Evolutionary conservation across 2,888 invertebrate genomes (phyloP).

Genomic region (Chrysotoxum bicinctum): DNA sequence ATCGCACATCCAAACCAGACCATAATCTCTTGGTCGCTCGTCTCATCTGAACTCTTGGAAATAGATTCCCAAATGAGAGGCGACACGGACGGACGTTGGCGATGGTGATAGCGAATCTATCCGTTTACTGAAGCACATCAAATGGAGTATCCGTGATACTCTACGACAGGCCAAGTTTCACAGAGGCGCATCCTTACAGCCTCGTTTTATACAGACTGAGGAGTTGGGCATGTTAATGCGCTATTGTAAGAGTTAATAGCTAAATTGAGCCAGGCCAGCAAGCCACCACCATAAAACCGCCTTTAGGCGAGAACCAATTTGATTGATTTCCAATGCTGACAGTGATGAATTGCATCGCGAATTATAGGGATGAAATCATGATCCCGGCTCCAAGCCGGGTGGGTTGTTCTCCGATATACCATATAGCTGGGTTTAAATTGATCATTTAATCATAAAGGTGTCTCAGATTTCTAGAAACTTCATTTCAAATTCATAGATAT

Average conservation of each 20-base stretch:
- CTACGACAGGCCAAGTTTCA: slow-evolving; percentile 63
- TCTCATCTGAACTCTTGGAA: slow-evolving; percentile 47
- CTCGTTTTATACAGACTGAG: not conserved
- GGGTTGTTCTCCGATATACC: not conserved
- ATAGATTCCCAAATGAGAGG: slow-evolving; percentile 40
- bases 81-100: slow-evolving; percentile 19
- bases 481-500: not conserved
- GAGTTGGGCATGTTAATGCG: slow-evolving; percentile 64
- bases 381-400: not conserved
- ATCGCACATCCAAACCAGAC: slow-evolving; percentile 59
- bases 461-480: not conserved
- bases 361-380: slow-evolving; percentile 31
- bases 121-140: slow-evolving; percentile 53
- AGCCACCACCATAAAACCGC: slow-evolving; percentile 59
- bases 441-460: slow-evolving; percentile 54
- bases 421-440: slow-evolving; percentile 32
- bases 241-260: slow-evolving; percentile 70
- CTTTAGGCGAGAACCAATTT: slow-evolving; percentile 70
- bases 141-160: slow-evolving; percentile 64
- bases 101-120: slow-evolving; percentile 42
- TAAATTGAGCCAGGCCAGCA: slow-evolving; percentile 60
- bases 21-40: slow-evolving; percentile 55
- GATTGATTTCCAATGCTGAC: slow-evolving; percentile 68
- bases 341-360: slow-evolving; percentile 70
- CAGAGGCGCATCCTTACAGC: slow-evolving; percentile 31